Percentiles rank a stretch among this genome's conserved stretches.
Conservation (phyloP, 2,888 invertebrate species). For the Sisyra nigra region DNA sequence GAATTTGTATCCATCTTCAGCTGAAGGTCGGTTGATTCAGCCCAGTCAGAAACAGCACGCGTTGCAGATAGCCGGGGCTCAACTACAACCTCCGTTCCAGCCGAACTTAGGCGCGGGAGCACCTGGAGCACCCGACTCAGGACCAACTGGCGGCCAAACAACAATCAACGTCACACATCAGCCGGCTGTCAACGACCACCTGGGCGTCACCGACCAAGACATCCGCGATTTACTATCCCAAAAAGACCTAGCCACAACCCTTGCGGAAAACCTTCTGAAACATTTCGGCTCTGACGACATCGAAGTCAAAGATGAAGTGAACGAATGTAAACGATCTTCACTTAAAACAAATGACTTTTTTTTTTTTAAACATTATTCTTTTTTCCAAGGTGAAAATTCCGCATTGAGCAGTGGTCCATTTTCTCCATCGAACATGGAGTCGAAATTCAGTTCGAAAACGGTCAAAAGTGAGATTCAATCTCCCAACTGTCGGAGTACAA, state of each 20-base stretch:
- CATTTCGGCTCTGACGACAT: conserved; percentile 63
- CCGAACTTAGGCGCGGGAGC: conserved; percentile 16
- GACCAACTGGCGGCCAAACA: conserved; percentile 15
- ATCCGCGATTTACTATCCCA: conserved; percentile 55
- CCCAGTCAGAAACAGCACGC: background rate
- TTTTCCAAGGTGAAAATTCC: conserved; percentile 9
- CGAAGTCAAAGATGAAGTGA: conserved; percentile 25
- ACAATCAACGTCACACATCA: conserved; percentile 17
- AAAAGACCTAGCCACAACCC: conserved; percentile 57
- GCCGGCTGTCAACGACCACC: conserved; percentile 23
- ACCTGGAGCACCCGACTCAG: conserved; percentile 12
- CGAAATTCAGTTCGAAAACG: conserved; percentile 11
- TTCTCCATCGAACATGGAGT: conserved; percentile 31
- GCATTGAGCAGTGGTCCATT: conserved; percentile 34
- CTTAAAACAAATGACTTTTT: no score
- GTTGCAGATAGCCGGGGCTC: background rate
- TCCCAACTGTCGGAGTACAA: background rate
- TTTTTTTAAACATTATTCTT: no score
- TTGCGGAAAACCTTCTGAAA: conserved; percentile 78
- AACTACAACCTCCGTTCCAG: conserved; percentile 7
- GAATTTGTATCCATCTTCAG: background rate
- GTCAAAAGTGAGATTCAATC: conserved; percentile 4
- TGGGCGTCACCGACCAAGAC: conserved; percentile 52
- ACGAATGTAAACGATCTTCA: background rate
- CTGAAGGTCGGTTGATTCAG: background rate